phyloP scores from a whole-genome alignment of 2,888 invertebrate genomes.

The Chrysopilus asiliformis region DNA sequence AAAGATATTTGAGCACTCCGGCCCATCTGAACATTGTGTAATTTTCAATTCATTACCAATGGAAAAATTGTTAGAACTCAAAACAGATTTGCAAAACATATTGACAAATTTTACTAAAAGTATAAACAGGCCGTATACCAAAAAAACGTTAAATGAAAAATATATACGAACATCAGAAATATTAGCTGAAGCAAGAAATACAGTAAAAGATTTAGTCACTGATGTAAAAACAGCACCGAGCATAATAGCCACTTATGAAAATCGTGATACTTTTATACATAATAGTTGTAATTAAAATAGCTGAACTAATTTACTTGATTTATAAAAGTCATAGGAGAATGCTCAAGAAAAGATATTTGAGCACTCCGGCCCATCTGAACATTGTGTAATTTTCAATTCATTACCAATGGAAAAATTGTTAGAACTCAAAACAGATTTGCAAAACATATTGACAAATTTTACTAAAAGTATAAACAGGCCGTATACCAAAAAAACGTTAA shows the following conservation, averaged over 20 bases:
- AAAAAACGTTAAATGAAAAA: background rate
- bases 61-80: background rate
- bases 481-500: background rate
- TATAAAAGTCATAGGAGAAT: constrained; percentile 1
- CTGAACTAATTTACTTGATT: constrained; percentile 2
- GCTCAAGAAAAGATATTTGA: background rate
- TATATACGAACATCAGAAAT: background rate
- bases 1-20: background rate
- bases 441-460: background rate
- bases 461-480: background rate
- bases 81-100: background rate
- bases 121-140: background rate
- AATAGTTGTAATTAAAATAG: too few relatives aligned
- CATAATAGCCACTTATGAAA: background rate
- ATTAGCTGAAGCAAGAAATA: too few relatives aligned
- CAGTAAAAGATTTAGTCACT: too few relatives aligned
- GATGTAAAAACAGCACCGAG: background rate
- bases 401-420: background rate
- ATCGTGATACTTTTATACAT: too few relatives aligned
- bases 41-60: background rate
- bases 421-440: background rate
- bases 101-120: background rate
- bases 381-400: background rate
- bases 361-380: background rate
- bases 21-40: background rate